phyloP scores from a whole-genome alignment of 2,113 vertebrate species.

The Sebastes schlegelii region DNA sequence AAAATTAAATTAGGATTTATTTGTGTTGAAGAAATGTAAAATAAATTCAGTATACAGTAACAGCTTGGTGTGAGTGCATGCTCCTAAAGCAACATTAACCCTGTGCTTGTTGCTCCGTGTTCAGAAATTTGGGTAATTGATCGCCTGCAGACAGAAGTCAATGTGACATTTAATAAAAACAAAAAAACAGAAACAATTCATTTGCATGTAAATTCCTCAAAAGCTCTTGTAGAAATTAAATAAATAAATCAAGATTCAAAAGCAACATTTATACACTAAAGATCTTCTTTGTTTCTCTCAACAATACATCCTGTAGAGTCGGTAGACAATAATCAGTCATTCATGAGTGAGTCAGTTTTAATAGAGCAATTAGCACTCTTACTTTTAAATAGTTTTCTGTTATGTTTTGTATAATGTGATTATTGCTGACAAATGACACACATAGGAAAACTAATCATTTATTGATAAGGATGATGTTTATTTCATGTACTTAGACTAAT shows the following conservation, averaged over 20 bases:
- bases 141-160: constrained; percentile 62
- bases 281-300: constrained; percentile 15
- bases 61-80: neutral
- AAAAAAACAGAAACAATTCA: constrained; percentile 39
- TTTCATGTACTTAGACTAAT: too few species aligned
- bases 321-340: constrained; percentile 38
- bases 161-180: constrained; percentile 50
- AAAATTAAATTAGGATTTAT: neutral
- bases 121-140: constrained; percentile 45
- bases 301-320: constrained; percentile 27
- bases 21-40: neutral
- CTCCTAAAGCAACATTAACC: constrained; percentile 29
- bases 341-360: constrained; percentile 11
- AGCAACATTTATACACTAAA: constrained; percentile 28
- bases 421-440: too few species aligned
- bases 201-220: constrained; percentile 46
- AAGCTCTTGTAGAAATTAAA: constrained; percentile 34
- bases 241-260: constrained; percentile 39
- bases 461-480: too few species aligned
- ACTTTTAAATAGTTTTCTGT: too few species aligned
- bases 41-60: neutral
- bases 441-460: too few species aligned
- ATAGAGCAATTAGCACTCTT: constrained; percentile 24
- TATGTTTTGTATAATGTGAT: too few species aligned
- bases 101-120: constrained; percentile 14